Base-by-base conservation (phyloP, 2,797 vertebrate species). In the Acropternis orthonyx region DNA sequence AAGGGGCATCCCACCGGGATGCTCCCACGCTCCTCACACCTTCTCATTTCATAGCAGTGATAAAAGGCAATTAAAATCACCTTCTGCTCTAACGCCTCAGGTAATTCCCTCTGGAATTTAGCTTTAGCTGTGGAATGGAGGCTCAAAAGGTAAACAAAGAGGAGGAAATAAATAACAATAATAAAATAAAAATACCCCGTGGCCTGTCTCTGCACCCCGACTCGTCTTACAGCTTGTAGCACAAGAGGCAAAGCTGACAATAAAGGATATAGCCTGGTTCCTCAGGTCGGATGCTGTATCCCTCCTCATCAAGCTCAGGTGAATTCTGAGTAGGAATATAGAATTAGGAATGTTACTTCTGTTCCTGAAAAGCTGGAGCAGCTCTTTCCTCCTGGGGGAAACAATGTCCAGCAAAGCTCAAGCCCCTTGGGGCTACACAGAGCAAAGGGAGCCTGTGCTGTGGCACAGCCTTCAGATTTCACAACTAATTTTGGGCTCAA, bases 241-340 rank as follows among this genome's bases (percentile, higher is more conserved):
- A 36, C 19, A 6, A 79, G 67, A 92, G 52, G 58, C 36, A 63
- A 54, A 91, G 82, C 46, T 23, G 76, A 58, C 74, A 41, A 27
- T 24, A 95, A 98, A 98, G 98, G 98, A 98, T 98, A 98, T 98
- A 98, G 94, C 98, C 98, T 26, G 98, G 98, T 83, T 99, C 99
- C 19, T 99, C 99, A 0, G 99, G 99, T 94, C 98, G 98, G 96
- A 99, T 98, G 97, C 99, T 99, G 98, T 99, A 99, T 13, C 99
- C 99, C 97, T 99, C 99, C 89, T 99, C 99, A 80, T 99, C 99
- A 81, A 99, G 98, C 73, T 99, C 99, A 9, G 99, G 99, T 12
- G 99, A 98, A 68, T 99, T 99, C 99, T 99, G 97, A 43, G 98
- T 63, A 73, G 94, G 41, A 44, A 65, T 8, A 44, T 6, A 59